Percentiles rank a stretch among this genome's conserved stretches.
phyloP scores from a whole-genome alignment of 2,113 vertebrate species.

The Heterocephalus glaber region DNA sequence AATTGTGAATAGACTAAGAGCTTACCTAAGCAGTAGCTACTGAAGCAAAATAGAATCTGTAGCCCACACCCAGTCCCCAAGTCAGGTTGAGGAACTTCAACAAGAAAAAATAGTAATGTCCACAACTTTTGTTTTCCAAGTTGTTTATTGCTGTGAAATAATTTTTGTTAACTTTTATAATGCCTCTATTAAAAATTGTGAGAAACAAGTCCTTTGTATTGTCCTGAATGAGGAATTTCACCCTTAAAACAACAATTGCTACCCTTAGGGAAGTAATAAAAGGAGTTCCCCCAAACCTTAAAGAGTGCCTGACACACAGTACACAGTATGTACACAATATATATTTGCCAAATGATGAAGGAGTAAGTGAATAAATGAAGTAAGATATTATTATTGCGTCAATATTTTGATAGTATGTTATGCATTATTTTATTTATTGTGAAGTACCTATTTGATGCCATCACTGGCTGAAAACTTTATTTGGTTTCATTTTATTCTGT shows the following conservation, averaged over 20 bases:
- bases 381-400: not conserved
- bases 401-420: not conserved
- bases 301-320: not conserved
- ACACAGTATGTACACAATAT: not conserved
- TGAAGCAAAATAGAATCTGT: not conserved
- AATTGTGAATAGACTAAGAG: not conserved
- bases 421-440: not conserved
- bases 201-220: not conserved
- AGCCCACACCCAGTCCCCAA: accelerated
- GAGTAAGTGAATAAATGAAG: not conserved
- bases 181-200: not conserved
- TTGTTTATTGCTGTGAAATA: not conserved
- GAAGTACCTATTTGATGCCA: not conserved
- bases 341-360: not conserved
- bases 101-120: not conserved
- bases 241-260: not conserved
- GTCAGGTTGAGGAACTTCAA: not conserved
- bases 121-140: not conserved
- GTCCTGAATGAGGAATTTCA: not conserved
- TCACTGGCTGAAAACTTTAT: not conserved
- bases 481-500: not conserved
- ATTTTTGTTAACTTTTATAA: not conserved
- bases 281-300: not conserved
- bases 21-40: not conserved
- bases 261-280: not conserved